phyloP scores from a whole-genome alignment of 2,113 vertebrate species.

The Circaetus cinerascens region DNA sequence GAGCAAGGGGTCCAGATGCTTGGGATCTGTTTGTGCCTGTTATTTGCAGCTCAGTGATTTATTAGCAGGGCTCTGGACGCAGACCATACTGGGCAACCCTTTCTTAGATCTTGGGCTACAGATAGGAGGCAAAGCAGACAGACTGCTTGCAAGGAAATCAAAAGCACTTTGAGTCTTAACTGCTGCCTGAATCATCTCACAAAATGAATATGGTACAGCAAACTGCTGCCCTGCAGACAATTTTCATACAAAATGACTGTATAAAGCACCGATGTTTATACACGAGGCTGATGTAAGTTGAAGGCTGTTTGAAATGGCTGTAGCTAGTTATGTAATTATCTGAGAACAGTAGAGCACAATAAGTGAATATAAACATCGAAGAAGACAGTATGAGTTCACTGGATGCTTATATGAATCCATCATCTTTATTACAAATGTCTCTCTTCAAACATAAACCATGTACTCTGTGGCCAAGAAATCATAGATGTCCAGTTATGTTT shows the following conservation, averaged over 20 bases:
- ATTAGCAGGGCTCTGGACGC: neutral
- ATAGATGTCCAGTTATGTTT: neutral
- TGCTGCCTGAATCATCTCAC: constrained; percentile 48
- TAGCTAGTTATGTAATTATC: constrained; percentile 52
- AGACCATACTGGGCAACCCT: neutral
- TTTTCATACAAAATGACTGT: constrained; percentile 37
- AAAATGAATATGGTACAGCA: neutral
- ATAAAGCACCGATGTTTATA: constrained; percentile 44
- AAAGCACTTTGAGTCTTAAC: constrained; percentile 43
- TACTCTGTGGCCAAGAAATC: neutral
- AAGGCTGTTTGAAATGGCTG: constrained; percentile 46
- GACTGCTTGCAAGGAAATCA: constrained; percentile 22
- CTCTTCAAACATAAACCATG: neutral
- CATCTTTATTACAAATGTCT: constrained; percentile 8
- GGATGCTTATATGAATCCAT: constrained; percentile 4
- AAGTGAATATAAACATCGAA: constrained; percentile 43
- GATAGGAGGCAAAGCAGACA: constrained; percentile 11
- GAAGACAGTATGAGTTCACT: constrained; percentile 40
- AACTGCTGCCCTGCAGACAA: constrained; percentile 45
- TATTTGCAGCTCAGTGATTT: constrained; percentile 11
- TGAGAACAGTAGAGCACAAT: constrained; percentile 47
- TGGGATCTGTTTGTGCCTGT: constrained; percentile 17
- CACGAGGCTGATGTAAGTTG: neutral
- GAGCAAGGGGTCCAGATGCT: neutral
- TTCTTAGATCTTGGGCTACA: neutral